These are phyloP conservation scores for Mythimna ferrago DNA, from an alignment of 2,888 invertebrate species.

Conservation along the genomic window DNA sequence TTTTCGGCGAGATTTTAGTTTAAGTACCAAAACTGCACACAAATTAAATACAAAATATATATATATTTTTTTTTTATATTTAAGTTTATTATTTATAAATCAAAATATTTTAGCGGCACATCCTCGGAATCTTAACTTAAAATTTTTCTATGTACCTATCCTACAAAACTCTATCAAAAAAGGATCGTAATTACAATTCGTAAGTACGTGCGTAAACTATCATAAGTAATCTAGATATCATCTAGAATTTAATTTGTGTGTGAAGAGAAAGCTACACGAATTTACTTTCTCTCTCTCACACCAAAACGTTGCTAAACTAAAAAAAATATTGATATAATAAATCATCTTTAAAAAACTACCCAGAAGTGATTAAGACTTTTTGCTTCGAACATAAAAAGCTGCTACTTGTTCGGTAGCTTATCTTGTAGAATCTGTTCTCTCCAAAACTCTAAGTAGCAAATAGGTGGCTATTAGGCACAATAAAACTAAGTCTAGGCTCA, in stretches of 20 bases:
- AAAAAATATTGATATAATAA: slow-evolving; percentile 28
- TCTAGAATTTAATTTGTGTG: slow-evolving; percentile 13
- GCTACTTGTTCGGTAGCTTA: slow-evolving; percentile 14
- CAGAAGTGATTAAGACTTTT: slow-evolving; percentile 26
- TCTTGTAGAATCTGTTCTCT: slow-evolving; percentile 13
- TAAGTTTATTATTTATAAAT: no score
- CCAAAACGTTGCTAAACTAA: slow-evolving; percentile 2
- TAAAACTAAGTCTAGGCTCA: background rate
- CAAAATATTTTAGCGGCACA: no score
- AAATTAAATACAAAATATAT: no score
- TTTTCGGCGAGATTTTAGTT: background rate
- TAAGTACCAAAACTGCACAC: background rate
- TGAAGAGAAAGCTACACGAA: slow-evolving; percentile 39
- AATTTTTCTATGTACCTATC: no score
- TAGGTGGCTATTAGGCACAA: background rate
- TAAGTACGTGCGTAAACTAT: no score
- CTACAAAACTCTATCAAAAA: no score
- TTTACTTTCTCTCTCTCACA: slow-evolving; percentile 32
- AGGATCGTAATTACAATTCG: no score
- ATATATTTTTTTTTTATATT: no score
- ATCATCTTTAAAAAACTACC: slow-evolving; percentile 36
- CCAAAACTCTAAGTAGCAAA: background rate
- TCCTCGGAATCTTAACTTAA: no score
- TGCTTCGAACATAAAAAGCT: slow-evolving; percentile 23
- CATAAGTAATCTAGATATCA: slow-evolving; percentile 16